phyloP scores from a whole-genome alignment of 2,113 vertebrate species.

The Corythornis madagascariensis region DNA sequence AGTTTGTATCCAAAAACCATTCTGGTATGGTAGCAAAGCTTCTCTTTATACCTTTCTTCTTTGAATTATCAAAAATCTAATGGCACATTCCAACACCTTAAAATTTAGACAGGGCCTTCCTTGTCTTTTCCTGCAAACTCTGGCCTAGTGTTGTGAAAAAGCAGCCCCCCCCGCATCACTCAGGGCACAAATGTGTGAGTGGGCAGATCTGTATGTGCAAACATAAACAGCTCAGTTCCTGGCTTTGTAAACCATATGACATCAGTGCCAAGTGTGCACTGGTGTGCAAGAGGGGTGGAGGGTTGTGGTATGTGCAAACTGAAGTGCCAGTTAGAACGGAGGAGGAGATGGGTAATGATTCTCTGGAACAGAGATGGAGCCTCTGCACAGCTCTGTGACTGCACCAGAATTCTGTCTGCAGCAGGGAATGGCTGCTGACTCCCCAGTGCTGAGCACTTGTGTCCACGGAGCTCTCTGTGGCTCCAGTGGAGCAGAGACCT shows the following conservation, averaged over 20 bases:
- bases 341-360: slow-evolving; percentile 6
- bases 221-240: slow-evolving; percentile 10
- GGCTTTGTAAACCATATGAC: background rate
- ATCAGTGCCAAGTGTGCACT: fast-evolving
- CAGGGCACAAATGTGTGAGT: background rate
- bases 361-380: background rate
- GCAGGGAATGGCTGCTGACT: background rate
- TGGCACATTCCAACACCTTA: background rate
- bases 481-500: background rate
- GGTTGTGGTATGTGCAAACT: background rate
- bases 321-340: background rate
- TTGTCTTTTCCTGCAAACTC: background rate
- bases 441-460: background rate
- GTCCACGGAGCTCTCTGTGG: background rate
- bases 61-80: background rate
- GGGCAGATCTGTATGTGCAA: slow-evolving; percentile 1
- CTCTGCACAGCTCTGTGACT: background rate
- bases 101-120: background rate
- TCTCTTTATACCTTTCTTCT: background rate
- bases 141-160: background rate
- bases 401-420: background rate
- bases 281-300: background rate
- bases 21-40: background rate
- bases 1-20: background rate
- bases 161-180: background rate